A percentile compares a stretch with the other conserved stretches of the same genome.
Conservation (phyloP, 1,140 invertebrate genomes). For the Heliconius hermathena region DNA sequence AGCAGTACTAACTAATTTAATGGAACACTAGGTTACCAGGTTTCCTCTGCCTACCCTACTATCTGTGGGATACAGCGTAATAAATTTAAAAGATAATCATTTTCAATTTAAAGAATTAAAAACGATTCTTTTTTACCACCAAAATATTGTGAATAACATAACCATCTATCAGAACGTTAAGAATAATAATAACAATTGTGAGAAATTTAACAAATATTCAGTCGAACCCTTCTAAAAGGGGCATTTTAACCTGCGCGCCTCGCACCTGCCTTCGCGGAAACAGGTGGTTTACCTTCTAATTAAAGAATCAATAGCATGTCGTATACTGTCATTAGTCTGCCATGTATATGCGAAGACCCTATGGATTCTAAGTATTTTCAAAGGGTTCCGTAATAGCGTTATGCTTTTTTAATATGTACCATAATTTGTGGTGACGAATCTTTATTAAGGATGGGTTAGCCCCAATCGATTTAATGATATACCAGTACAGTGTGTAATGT, state of each 20-base stretch:
- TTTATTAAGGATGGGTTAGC: neutral
- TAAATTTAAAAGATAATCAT: too few relatives aligned
- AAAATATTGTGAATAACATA: too few relatives aligned
- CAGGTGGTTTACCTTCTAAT: conserved; percentile 8
- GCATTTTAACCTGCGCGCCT: neutral
- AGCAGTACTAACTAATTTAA: too few relatives aligned
- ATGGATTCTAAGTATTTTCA: neutral
- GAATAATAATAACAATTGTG: neutral
- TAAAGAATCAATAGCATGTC: conserved; percentile 8
- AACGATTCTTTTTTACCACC: too few relatives aligned
- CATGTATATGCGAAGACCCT: neutral
- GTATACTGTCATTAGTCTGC: neutral
- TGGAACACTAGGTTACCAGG: too few relatives aligned
- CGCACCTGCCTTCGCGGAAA: conserved; percentile 10
- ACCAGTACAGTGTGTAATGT: too few relatives aligned
- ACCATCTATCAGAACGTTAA: too few relatives aligned
- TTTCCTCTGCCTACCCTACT: too few relatives aligned
- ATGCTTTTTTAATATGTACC: neutral
- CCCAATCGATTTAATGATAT: neutral
- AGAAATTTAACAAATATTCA: neutral
- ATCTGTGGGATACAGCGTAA: too few relatives aligned
- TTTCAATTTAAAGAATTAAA: too few relatives aligned
- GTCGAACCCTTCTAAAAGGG: neutral
- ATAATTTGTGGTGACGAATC: conserved; percentile 9
- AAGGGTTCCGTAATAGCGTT: neutral